Evolutionary conservation across 2,888 invertebrate genomes (phyloP), one percentile per base, ranked within the genome.

Genomic region (Odontomyia ornata): DNA sequence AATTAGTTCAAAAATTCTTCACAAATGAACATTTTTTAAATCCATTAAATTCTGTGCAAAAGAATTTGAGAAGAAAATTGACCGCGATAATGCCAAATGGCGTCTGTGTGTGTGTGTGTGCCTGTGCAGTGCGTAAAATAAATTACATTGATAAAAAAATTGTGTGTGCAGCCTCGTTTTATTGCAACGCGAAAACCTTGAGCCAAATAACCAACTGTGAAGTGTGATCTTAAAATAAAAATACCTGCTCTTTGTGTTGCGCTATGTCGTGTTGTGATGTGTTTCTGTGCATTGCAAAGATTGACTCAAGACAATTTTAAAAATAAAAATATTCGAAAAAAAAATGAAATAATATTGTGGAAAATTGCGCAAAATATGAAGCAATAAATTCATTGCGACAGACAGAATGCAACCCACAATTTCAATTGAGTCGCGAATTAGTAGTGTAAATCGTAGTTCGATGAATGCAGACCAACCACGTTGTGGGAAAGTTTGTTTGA

Each of bases 141-240:
- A 7, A 43, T 23, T 13, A 47, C 5, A 69, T 3, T 0, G 7
- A 18, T 13, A 43, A 69, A 13, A 43, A n/a, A 65, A 43, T 36
- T 36, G 36, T n/a, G 21, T 47, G 69, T 47, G 69, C 69, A 46
- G 47, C 69, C 69, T 69, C 18, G 69, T 47, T 28, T 9, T 47
- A 30, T 47, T 69, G 69, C 30, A 69, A 46, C 30, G 69, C 30
- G 69, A 47, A 46, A 69, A 47, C 69, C 69, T 69, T 69, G 69
- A 69, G 69, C 69, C 47, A 28, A 69, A 69, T 69, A 69, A 47
- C 69, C 69, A 47, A 69, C 69, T 69, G 23, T 47, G 69, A 69
- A 69, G 69, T n/a, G n/a, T 69, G 69, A 69, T 69, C 69, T 69
- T 46, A 69, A 69, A 69, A 69, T 69, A 69, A 69, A 69, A 69